Base-by-base conservation (phyloP, 2,113 vertebrate genomes). In the Otus sunia region DNA sequence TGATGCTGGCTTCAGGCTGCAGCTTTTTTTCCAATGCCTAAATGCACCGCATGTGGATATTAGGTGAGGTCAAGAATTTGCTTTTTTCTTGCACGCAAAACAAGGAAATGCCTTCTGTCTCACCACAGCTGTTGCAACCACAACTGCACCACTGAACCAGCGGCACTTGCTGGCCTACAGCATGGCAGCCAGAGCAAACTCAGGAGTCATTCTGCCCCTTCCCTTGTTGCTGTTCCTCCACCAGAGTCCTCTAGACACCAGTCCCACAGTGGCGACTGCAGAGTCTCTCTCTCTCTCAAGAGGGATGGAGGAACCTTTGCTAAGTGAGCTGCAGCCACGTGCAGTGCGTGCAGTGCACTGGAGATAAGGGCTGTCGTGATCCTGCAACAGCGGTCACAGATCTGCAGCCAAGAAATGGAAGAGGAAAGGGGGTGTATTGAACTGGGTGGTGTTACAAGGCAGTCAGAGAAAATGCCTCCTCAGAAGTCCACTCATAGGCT, bases 401-500 rank as follows among this genome's bases (percentile, higher is more conserved):
- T 72, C 50, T 47, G 25, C 79, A 66, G 39, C 23, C 58, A 37
- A n/a, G 32, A 20, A 34, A 25, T 45, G 32, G 29, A 66, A 55
- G 27, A 58, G 34, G 23, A 69, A 37, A 69, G 15, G 59, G n/a
- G 21, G 6, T 29, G 3, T 36, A 5, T 16, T 45, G 64, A 89
- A 30, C 50, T 0, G 0, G n/a, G 36, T 0, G 0, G 9, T 25
- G n/a, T 34, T 45, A 30, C 7, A 39, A 72, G 32, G 41, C 52
- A 39, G 1, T 34, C 16, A 64, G 76, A 84, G 55, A 60, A 74
- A 80, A 32, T 0, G 2, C n/a, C 43, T 75, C 66, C 43, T 81
- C 29, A 21, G 39, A 74, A 67, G 45, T 23, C 30, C 27, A 15
- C 34, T 55, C 30, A 29, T 18, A 81, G 20, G 29, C 30, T 85